A percentile compares a stretch with the other conserved stretches of the same genome.
Evolutionary conservation across 2,797 vertebrate species (phyloP).

Genomic region (Anomalospiza imberbis): DNA sequence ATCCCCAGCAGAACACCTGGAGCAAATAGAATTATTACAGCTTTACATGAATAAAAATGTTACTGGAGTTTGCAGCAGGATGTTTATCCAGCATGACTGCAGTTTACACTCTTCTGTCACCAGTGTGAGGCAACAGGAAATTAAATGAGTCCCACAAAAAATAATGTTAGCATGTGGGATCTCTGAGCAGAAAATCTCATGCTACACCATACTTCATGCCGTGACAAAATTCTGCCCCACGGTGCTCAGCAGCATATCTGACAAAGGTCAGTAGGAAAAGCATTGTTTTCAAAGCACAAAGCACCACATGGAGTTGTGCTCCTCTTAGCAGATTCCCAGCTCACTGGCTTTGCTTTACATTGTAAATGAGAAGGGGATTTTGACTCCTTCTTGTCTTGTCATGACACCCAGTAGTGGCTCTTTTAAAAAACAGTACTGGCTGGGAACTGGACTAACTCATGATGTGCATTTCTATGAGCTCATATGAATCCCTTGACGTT

Average conservation of each 20-base stretch:
- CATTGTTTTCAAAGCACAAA: not conserved
- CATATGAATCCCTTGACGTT: not conserved
- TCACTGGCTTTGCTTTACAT: not conserved
- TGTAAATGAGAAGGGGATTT: slow-evolving; percentile 20
- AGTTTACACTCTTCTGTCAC: not conserved
- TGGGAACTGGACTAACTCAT: not conserved
- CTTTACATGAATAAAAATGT: not conserved
- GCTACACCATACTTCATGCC: not conserved
- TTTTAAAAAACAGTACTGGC: not conserved
- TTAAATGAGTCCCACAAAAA: not conserved
- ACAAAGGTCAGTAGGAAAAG: not conserved
- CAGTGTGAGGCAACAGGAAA: not conserved
- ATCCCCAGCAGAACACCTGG: not conserved
- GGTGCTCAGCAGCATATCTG: not conserved
- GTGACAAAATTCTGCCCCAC: not conserved
- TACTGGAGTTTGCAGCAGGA: not conserved
- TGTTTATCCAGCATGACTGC: not conserved
- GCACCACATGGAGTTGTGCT: not conserved
- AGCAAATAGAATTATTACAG: not conserved
- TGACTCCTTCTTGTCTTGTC: not conserved
- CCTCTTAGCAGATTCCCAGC: not conserved
- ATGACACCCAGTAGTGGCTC: not conserved
- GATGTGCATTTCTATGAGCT: not conserved
- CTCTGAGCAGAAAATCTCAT: not conserved
- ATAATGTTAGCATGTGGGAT: not conserved